Evolutionary conservation across 1,140 invertebrate genomes (phyloP).

Genomic region (Homalodisca vitripennis): DNA sequence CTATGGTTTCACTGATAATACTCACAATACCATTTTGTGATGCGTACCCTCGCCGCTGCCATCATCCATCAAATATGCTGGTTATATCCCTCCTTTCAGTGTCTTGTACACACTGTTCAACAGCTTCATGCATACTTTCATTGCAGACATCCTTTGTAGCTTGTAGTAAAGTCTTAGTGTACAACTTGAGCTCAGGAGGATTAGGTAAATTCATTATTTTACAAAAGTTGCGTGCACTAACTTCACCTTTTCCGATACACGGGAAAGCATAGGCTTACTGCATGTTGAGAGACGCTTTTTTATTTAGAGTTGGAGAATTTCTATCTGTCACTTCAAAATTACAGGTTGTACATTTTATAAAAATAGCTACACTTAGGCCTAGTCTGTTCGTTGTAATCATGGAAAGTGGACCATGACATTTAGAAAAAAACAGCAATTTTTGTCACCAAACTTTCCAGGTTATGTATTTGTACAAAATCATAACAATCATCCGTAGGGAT

Average conservation of each 20-base stretch:
- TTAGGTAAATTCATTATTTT: neutral
- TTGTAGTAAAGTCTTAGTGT: neutral
- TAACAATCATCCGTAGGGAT: no score
- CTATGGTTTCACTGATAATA: slow-evolving; percentile 27
- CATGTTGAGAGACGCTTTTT: neutral
- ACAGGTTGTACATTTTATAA: neutral
- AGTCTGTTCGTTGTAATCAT: no score
- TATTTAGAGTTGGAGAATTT: neutral
- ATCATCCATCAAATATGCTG: slow-evolving; percentile 33
- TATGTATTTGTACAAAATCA: no score
- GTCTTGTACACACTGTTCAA: slow-evolving; percentile 5
- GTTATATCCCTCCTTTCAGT: slow-evolving; percentile 22
- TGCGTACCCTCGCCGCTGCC: slow-evolving; percentile 33
- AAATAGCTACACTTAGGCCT: slow-evolving; percentile 3
- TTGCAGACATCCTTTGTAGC: neutral
- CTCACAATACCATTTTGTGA: slow-evolving; percentile 31
- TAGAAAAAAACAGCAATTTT: no score
- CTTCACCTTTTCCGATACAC: neutral
- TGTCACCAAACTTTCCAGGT: no score
- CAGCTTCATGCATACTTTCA: neutral
- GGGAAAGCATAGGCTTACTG: neutral
- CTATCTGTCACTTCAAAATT: neutral
- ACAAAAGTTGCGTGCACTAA: neutral
- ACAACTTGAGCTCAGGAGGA: neutral
- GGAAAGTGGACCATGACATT: no score